Conservation (phyloP, 2,888 invertebrate species). For the Rhagonycha fulva region DNA sequence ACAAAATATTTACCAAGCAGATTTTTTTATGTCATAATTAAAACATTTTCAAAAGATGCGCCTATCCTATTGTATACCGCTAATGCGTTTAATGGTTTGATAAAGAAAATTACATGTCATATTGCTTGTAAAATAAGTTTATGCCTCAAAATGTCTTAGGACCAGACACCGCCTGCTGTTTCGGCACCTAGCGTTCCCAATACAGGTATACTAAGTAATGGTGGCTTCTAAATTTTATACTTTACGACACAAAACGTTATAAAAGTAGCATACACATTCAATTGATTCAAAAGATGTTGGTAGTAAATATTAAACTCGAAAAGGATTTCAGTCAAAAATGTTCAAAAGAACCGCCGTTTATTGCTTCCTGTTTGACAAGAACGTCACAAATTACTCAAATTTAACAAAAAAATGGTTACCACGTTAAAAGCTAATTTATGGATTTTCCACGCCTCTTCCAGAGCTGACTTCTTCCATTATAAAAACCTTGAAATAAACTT, state of each 20-base stretch:
- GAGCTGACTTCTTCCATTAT: not conserved
- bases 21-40: constrained; percentile 14
- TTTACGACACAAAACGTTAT: not conserved
- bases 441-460: not conserved
- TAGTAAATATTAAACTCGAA: not conserved
- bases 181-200: constrained; percentile 7
- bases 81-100: not conserved
- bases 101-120: not conserved
- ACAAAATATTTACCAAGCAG: constrained; percentile 11
- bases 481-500: not conserved
- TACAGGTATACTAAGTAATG: not conserved
- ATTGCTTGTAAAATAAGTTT: not conserved
- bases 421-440: not conserved
- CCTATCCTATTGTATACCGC: not conserved
- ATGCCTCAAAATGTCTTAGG: not conserved
- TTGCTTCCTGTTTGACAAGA: not conserved
- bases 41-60: constrained; percentile 5
- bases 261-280: not conserved
- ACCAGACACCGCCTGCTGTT: not conserved
- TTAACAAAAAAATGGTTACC: not conserved
- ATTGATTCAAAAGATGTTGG: not conserved
- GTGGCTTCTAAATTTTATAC: not conserved
- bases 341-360: not conserved
- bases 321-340: not conserved
- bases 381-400: constrained; percentile 13